Conservation (phyloP, 2,888 invertebrate genomes). For the Thyatira batis region DNA sequence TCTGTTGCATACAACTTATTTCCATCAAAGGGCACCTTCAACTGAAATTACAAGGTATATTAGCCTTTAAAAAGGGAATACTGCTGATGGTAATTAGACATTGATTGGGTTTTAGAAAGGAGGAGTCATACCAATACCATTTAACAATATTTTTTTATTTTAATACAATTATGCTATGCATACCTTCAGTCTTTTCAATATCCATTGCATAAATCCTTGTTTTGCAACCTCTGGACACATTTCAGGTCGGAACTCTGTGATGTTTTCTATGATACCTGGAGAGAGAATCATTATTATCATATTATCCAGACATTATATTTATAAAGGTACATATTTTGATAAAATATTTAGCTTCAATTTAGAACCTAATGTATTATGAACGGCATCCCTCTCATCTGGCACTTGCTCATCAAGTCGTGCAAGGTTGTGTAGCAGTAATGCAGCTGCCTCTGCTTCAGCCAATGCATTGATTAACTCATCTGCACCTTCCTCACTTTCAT, state of each 20-base stretch:
- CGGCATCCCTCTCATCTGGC: constrained; percentile 97
- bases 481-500: constrained; percentile 96
- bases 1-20: constrained; percentile 98
- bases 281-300: constrained; percentile 14
- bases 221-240: constrained; percentile 92
- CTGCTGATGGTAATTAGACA: too few relatives aligned
- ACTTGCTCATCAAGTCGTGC: constrained; percentile 95
- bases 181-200: constrained; percentile 93
- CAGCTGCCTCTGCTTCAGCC: constrained; percentile 94
- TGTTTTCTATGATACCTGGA: constrained; percentile 95
- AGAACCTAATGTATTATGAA: constrained; percentile 95
- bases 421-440: constrained; percentile 95
- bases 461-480: constrained; percentile 93
- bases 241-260: constrained; percentile 94
- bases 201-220: constrained; percentile 95
- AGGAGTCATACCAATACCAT: too few relatives aligned
- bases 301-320: neutral
- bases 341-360: neutral
- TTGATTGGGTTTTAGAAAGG: too few relatives aligned
- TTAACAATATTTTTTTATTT: too few relatives aligned
- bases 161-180: too few relatives aligned
- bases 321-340: neutral
- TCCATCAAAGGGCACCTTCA: constrained; percentile 94
- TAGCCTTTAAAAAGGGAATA: too few relatives aligned
- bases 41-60: constrained; percentile 44